Base-by-base conservation (phyloP, 2,113 vertebrate genomes). In the Pomatorhinus ruficollis region DNA sequence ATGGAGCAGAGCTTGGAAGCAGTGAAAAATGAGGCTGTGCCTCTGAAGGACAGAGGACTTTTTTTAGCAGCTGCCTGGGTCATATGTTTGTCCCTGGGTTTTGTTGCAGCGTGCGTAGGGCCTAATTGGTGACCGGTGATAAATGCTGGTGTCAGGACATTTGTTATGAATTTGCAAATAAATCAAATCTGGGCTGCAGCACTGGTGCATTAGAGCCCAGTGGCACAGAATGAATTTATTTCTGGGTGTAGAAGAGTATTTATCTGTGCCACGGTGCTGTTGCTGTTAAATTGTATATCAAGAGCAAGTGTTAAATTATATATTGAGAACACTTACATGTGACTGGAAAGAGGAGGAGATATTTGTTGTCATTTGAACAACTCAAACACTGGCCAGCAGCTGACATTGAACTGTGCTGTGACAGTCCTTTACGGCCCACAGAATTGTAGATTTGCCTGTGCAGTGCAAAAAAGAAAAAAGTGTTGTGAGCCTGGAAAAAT, bases 151-250 rank as follows among this genome's bases (percentile, higher is more conserved):
- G 96, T 92, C 94, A 84, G 90, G 64, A 28, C 54, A 27, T 86
- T 90, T 54, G 91, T 63, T 82, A 80, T 7, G 77, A 83, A 94
- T 91, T 88, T 93, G 94, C 88, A 95, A 84, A 92, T 95, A 74
- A 94, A 95, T 84, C 52, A 81, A 53, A 45, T 89, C 76, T 57
- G 69, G 61, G 70, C 83, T 74, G 72, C 77, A 85, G 63, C 44
- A 53, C 63, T 80, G 77, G 35, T 66, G 74, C 56, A 30, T 63
- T n/a, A 27, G 61, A 77, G 79, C 14, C 68, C 77, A 52, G 74
- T 72, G 86, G 53, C 14, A 33, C 65, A 69, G 96, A 53, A 68
- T 74, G 65, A 45, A 89, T 97, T 85, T 91, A 65, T 96, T 83
- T 84, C 91, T 87, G 56, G 28, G 42, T 76, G 66, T 54, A 44